Percentiles rank a stretch among this genome's conserved stretches.
Evolutionary conservation across 2,797 vertebrate genomes (phyloP).

Genomic region (Halcyon badia): DNA sequence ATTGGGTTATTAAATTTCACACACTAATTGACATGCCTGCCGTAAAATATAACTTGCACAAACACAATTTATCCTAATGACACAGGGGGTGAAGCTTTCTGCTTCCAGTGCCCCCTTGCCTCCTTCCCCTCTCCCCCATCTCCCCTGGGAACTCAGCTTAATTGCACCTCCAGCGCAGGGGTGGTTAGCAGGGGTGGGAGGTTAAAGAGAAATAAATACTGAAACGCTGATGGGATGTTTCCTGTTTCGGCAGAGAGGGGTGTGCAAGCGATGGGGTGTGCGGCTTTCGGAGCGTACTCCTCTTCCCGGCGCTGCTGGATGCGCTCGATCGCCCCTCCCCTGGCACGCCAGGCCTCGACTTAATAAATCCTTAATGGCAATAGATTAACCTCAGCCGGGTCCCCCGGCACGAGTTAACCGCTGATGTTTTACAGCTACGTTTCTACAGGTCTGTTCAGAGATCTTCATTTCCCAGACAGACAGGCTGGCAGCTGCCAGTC

Average conservation of each 20-base stretch:
- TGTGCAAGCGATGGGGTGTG: background rate
- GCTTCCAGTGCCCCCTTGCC: conserved; percentile 33
- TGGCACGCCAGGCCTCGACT: background rate
- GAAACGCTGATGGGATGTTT: conserved; percentile 44
- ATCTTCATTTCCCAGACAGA: background rate
- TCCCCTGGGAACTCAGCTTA: conserved; percentile 13
- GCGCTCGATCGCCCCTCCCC: background rate
- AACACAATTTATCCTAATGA: conserved; percentile 76
- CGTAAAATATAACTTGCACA: conserved; percentile 71
- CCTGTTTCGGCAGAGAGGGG: background rate
- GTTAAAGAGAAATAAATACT: conserved; percentile 68
- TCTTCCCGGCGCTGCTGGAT: background rate
- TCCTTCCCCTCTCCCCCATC: background rate
- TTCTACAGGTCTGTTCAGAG: background rate
- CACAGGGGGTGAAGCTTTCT: conserved; percentile 30
- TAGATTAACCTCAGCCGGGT: background rate
- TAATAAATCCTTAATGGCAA: conserved; percentile 44
- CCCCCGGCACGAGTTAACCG: background rate
- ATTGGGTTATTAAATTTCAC: conserved; percentile 79
- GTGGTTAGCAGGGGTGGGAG: conserved; percentile 41
- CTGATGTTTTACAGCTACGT: background rate
- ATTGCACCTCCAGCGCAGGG: conserved; percentile 40
- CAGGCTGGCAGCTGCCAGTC: background rate
- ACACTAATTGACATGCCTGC: conserved; percentile 75
- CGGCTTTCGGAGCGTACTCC: background rate